Evolutionary conservation across 2,113 vertebrate genomes (phyloP), one percentile per base, ranked within the genome.

Genomic region (Chauna torquata): DNA sequence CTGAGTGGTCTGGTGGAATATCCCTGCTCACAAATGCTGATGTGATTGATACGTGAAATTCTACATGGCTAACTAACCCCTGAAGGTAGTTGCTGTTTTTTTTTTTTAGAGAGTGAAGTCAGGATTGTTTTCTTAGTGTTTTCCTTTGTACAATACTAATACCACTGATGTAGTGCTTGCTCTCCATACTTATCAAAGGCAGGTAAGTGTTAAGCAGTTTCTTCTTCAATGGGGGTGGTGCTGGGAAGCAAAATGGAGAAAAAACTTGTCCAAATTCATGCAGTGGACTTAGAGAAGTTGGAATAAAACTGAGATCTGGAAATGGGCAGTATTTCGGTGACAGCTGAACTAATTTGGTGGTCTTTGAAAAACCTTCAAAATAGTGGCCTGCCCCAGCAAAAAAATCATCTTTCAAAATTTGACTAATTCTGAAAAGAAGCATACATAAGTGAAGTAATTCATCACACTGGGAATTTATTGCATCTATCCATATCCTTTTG

Each of bases 201-300:
- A 42, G 9, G 6, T 55, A 59, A 62, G 8, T 50, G 11, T 61
- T 85, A 59, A 38, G 6, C 4, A 7, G 5, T 80, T 75, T 54
- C 10, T 75, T 54, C 10, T 11, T 1, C 27, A 42, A 30, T 11
- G 18, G 3, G 2, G 16, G 3, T 2, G 14, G 12, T 69, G 16
- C 3, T 77, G 24, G 24, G 15, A 55, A 23, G 16, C 9, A 8
- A 59, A 59, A 45, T 12, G 30, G 25, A 84, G 76, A 49, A 83
- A 72, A 34, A 19, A 2, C 13, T 50, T 50, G 22, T 57, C 20
- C 9, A 32, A 69, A 78, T 58, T 36, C 55, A 40, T 24, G 14
- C 6, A 74, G 34, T 66, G 9, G 8, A 42, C 36, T 71, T 38
- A 45, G 24, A 80, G 45, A 24, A 55, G 24, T 16, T 57, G 28